Base-by-base conservation (phyloP, 2,797 vertebrate species). In the Protosalanx chinensis region DNA sequence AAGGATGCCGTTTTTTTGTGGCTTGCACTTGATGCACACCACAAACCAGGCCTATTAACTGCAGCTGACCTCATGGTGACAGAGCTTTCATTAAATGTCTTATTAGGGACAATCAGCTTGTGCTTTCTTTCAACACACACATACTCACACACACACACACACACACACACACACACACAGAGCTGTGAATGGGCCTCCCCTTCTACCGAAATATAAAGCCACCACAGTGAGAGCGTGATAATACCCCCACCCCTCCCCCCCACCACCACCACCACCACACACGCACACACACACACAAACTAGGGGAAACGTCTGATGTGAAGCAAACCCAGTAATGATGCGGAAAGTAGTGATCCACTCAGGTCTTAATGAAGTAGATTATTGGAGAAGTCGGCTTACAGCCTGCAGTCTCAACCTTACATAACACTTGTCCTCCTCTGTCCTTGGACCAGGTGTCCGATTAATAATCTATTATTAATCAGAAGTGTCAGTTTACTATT, bases 401-500 rank as follows among this genome's bases (percentile, higher is more conserved):
- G 51, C 18, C 51, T 56, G 2, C 16, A 56, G 41, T 46, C 41
- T 10, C 41, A 12, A 46, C 41, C 41, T 46, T 46, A 46, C 10
- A 46, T 16, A n/a, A 56, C 51, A 56, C 4, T n/a, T 56, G 51
- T 16, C 51, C 51, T 56, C 18, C 51, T 56, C 18, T 18, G 51
- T 56, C 18, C 81, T 64, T 79, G 70, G 76, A 79, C 72, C 66
- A 74, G 73, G 70, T 79, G 74, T 76, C 68, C 79, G 59, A 57
- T 79, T 82, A 87, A 84, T 79, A 84, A 88, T 90, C 74, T 86
- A 86, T 90, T 81, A 90, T 88, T 87, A 87, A 89, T 88, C 84
- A 60, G 5, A 3, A 67, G 64, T 2, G 41, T 88, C 82, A 78
- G 72, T 33, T 85, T 30, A 5, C 74, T 78, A 82, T 70, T 89